phyloP scores from a whole-genome alignment of 2,888 invertebrate species.

The Biston betularia region DNA sequence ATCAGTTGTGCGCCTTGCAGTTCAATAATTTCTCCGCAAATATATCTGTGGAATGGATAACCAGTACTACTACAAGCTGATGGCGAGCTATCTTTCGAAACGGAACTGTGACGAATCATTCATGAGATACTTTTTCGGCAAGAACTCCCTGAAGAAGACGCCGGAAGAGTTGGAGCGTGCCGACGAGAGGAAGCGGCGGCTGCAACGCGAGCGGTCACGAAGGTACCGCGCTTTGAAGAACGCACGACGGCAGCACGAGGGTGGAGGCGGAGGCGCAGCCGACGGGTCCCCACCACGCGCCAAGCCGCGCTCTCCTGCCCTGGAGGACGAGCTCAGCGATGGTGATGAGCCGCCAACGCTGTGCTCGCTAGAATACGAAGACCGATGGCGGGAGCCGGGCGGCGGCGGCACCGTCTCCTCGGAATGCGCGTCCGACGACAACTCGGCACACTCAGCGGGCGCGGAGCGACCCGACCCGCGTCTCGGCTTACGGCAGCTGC shows the following conservation, averaged over 20 bases:
- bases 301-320: constrained; percentile 60
- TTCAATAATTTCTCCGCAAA: constrained; percentile 20
- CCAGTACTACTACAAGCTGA: constrained; percentile 81
- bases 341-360: constrained; percentile 79
- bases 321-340: constrained; percentile 76
- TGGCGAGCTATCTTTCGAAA: constrained; percentile 82
- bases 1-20: constrained; percentile 19
- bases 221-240: constrained; percentile 80
- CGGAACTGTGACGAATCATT: constrained; percentile 83
- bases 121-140: constrained; percentile 82
- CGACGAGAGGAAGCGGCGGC: constrained; percentile 77
- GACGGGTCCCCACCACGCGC: constrained; percentile 57
- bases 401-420: constrained; percentile 69
- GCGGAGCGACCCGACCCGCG: constrained; percentile 62
- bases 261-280: constrained; percentile 61
- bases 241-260: constrained; percentile 77
- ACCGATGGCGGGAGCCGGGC: constrained; percentile 70
- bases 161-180: constrained; percentile 79
- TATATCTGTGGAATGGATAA: constrained; percentile 68
- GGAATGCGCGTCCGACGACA: constrained; percentile 79
- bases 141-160: constrained; percentile 77
- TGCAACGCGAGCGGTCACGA: constrained; percentile 78
- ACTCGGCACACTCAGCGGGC: constrained; percentile 75
- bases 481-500: constrained; percentile 73
- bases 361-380: constrained; percentile 74